Percentiles rank a stretch among this genome's conserved stretches.
phyloP scores from a whole-genome alignment of 2,113 vertebrate genomes.

The Lepus europaeus region DNA sequence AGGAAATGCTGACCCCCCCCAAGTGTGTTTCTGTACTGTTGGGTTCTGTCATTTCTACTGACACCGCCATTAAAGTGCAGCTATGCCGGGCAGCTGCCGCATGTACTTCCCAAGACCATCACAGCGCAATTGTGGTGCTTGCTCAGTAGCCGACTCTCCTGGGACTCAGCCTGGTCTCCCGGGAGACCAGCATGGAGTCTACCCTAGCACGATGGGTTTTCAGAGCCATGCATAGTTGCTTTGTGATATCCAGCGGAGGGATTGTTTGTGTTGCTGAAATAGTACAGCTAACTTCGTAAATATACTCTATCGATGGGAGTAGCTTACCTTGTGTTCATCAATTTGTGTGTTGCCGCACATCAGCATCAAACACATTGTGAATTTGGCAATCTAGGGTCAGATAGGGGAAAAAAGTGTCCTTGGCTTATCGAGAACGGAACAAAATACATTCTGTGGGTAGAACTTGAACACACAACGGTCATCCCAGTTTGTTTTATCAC shows the following conservation, averaged over 20 bases:
- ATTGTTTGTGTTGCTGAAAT: not conserved
- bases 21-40: not conserved
- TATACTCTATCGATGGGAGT: not conserved
- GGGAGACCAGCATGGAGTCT: slow-evolving; percentile 27
- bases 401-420: not conserved
- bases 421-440: not conserved
- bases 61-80: not conserved
- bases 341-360: not conserved
- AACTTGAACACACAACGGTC: not conserved
- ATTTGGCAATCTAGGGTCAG: not conserved
- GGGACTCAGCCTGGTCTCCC: not conserved
- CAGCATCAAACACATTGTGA: not conserved
- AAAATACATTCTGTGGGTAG: not conserved
- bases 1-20: not conserved
- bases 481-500: not conserved
- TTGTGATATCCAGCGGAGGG: not conserved
- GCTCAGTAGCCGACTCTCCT: not conserved
- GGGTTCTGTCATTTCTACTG: not conserved
- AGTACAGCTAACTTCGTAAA: not conserved
- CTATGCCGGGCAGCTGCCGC: not conserved
- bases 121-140: not conserved
- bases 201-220: not conserved
- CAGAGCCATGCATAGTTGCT: not conserved
- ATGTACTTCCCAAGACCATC: not conserved
- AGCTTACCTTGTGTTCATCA: not conserved